Evolutionary conservation across 2,888 invertebrate genomes (phyloP).

Genomic region (Molorchus minor): DNA sequence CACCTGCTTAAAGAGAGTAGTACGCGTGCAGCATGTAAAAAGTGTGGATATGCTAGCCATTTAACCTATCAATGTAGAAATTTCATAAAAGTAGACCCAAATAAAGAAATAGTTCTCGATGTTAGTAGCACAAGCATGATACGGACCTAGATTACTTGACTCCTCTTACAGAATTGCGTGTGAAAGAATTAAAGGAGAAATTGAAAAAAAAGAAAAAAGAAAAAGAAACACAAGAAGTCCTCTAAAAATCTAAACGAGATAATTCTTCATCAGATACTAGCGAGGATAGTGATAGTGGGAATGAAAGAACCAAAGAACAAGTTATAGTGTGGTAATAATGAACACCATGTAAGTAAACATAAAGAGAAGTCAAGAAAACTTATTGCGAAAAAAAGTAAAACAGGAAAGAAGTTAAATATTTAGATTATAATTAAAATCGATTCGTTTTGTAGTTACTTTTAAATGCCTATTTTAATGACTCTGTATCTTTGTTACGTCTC

Average conservation of each 20-base stretch:
- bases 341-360: slow-evolving; percentile 48
- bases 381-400: slow-evolving; percentile 12
- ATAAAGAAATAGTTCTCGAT: slow-evolving; percentile 91
- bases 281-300: slow-evolving; percentile 43
- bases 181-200: slow-evolving; percentile 79
- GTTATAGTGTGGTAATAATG: slow-evolving; percentile 41
- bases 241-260: slow-evolving; percentile 58
- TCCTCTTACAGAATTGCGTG: slow-evolving; percentile 81
- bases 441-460: no score
- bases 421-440: no score
- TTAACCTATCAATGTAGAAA: slow-evolving; percentile 96
- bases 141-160: slow-evolving; percentile 84
- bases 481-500: no score
- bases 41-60: slow-evolving; percentile 96
- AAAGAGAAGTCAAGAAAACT: slow-evolving; percentile 48
- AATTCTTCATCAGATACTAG: no score
- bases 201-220: slow-evolving; percentile 71
- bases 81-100: slow-evolving; percentile 93
- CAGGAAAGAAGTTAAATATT: slow-evolving; percentile 20
- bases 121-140: slow-evolving; percentile 94
- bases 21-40: slow-evolving; percentile 88
- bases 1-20: slow-evolving; percentile 75
- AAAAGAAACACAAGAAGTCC: no score
- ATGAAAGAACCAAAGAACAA: slow-evolving; percentile 40
- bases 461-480: no score